Evolutionary conservation across 2,113 vertebrate genomes (phyloP), one percentile per base, ranked within the genome.

Genomic region (Periophthalmus modestus): DNA sequence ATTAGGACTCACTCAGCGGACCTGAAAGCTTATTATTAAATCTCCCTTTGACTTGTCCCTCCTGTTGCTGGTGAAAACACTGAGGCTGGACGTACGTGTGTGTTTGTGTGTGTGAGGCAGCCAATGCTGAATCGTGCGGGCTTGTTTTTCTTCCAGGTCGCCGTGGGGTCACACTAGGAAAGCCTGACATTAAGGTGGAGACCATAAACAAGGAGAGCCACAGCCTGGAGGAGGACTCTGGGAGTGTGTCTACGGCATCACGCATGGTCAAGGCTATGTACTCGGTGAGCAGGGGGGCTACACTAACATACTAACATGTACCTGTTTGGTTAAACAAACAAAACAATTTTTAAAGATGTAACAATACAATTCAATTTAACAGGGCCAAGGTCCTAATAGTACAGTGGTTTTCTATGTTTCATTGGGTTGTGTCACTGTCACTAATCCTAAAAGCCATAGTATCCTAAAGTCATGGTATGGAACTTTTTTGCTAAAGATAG

Each of bases 241-340:
- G 95, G 89, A 97, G 96, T 2, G 93, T 98, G 78, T 97, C 96
- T 87, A 98, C 97, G 0, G 97, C 97, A 0, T 97, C 96, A 0
- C 95, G 97, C 0, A 96, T 99, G 94, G 97, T 98, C 93, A 98
- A 98, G 86, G 96, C 96, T 90, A 97, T 99, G 95, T 99, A 98
- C 92, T 98, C 96, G 77, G 97, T 99, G 87, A 94, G 96, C 68
- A 66, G 73, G 77, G 83, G 78, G 69, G 69, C 79, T 28, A 74
- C 33, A 77, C 72, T 86, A 85, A 81, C 81, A 88, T 73, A 39
- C 72, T 83, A 66, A 80, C 84, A 81, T 79, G 79, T 87, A 76
- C 77, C 58, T 67, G 18, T 14, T 2, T 62, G n/a, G n/a, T 23
- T 21, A 23, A 57, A 57, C 21, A 82, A 80, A 78, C 39, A 9